These are phyloP conservation scores for Parus major DNA, from an alignment of 2,113 vertebrate species.

Conservation along the genomic window DNA sequence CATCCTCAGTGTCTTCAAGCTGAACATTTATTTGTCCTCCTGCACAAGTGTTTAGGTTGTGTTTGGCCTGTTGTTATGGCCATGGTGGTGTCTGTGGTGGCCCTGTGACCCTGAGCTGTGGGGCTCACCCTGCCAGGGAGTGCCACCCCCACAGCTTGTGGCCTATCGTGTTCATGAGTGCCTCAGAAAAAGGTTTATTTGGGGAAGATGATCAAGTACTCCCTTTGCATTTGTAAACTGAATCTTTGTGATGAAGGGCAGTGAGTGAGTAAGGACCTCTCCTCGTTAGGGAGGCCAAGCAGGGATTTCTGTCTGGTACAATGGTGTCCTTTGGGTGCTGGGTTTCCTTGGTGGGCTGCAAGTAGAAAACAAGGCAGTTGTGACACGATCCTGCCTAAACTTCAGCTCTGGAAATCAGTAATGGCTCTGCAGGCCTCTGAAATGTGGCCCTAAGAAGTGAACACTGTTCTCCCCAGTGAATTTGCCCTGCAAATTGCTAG, in stretches of 20 bases:
- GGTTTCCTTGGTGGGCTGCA: background rate
- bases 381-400: background rate
- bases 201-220: background rate
- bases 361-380: background rate
- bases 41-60: background rate
- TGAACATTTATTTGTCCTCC: accelerated
- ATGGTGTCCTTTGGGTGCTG: background rate
- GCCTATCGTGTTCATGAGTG: accelerated
- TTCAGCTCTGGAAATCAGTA: background rate
- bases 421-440: background rate
- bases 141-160: accelerated
- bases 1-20: background rate
- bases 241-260: background rate
- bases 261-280: background rate
- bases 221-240: background rate
- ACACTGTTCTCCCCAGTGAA: background rate
- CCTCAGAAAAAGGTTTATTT: background rate
- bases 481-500: slow-evolving; percentile 49
- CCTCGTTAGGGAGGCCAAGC: accelerated
- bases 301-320: background rate
- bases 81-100: background rate
- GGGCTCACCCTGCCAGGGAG: background rate
- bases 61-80: background rate
- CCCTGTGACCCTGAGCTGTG: background rate
- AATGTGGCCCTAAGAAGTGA: background rate